Conservation (phyloP, 2,797 vertebrate species). For the Nyctalus aviator region DNA sequence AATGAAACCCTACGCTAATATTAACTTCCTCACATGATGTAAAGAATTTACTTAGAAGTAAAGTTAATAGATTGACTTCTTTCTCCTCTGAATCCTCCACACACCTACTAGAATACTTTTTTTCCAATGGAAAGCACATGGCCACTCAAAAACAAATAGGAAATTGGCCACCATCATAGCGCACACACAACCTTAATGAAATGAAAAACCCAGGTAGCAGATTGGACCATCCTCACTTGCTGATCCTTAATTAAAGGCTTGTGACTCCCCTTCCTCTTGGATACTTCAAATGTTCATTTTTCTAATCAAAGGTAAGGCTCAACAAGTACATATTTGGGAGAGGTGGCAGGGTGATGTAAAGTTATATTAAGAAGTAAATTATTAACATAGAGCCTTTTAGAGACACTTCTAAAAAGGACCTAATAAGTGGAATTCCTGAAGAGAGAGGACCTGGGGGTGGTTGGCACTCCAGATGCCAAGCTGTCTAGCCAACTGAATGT, state of each 20-base stretch:
- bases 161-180: neutral
- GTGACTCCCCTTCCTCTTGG: neutral
- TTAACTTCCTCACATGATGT: neutral
- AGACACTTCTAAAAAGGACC: neutral
- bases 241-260: neutral
- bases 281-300: slow-evolving; percentile 3
- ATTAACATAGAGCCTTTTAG: neutral
- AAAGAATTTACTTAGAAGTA: neutral
- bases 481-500: no score
- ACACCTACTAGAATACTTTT: neutral
- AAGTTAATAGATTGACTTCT: neutral
- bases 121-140: neutral
- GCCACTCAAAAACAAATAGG: neutral
- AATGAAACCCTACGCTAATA: neutral
- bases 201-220: neutral
- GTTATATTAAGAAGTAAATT: neutral
- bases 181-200: neutral
- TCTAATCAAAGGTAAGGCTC: slow-evolving; percentile 4
- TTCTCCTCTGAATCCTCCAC: neutral
- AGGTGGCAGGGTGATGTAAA: neutral
- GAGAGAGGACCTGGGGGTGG: neutral
- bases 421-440: neutral
- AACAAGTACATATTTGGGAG: neutral
- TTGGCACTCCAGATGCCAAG: neutral
- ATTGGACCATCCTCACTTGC: neutral